Evolutionary conservation across 1,140 invertebrate species (phyloP), one percentile per base, ranked within the genome.

Genomic region (Caenorhabditis elegans): DNA sequence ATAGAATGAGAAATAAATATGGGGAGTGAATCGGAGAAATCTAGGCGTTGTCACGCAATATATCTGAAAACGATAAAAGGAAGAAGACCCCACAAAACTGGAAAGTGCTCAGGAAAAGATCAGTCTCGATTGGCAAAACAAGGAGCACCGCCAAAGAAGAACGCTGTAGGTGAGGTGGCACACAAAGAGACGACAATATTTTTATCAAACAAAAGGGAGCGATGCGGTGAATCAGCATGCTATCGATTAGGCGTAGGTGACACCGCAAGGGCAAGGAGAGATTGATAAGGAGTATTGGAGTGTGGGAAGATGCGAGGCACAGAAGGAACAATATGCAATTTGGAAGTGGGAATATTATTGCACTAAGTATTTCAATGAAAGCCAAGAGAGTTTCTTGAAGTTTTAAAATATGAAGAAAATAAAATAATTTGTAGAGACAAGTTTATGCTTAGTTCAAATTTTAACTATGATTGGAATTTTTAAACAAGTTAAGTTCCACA

Each of bases 121-220:
- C 26, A 13, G 0, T 17, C 13, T 11, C 22, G 5, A 65, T 6
- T 2, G 49, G 1, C 1, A 8, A 65, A 34, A 17, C 4, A 34
- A 65, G 31, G 15, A 19, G 22, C 34, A 46, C 36, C 17, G 39
- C 10, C 4, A 22, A 46, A 47, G 19, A 43, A 46, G 70, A 76
- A 47, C 36, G 24, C 15, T 47, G 19, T 15, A 28, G 2, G 43
- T 77, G 75, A 77, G 60, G 60, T 70, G 31, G 60, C 34, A 60
- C 10, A 31, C 2, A 39, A 10, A 15, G 34, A 43, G 60, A 70
- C 60, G 55, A 39, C 60, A 70, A 70, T 70, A 70, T 70, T 70
- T 70, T 70, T 70, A 70, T 70, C 60, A 70, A 70, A 70, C 60
- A 70, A 70, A 70, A 70, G 34, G n/a, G 26, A 70, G 60, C 34